Conservation (phyloP, 2,888 invertebrate genomes). For the Rotaria magnacalcarata region DNA sequence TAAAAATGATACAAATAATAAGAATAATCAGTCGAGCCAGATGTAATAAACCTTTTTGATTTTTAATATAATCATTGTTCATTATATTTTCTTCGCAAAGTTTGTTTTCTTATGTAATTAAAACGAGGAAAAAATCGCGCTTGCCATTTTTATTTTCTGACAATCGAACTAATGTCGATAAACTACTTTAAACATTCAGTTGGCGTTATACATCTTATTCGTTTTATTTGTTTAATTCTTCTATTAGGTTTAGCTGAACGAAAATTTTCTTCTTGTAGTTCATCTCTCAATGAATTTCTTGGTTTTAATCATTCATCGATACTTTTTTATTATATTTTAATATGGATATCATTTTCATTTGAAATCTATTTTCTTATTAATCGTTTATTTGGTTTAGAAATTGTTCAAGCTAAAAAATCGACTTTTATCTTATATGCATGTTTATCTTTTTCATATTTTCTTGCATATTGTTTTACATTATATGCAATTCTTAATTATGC, state of each 20-base stretch:
- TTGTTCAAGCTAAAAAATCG: background rate
- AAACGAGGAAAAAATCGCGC: background rate
- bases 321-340: slow-evolving; percentile 9
- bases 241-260: background rate
- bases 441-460: background rate
- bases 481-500: background rate
- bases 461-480: background rate
- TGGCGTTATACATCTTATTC: background rate
- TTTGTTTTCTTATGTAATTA: background rate
- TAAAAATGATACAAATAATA: background rate
- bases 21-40: background rate
- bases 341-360: slow-evolving; percentile 18
- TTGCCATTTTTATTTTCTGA: background rate
- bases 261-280: background rate
- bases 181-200: background rate
- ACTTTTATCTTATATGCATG: background rate
- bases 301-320: slow-evolving; percentile 3
- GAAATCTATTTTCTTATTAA: slow-evolving; percentile 6
- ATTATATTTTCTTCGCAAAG: background rate
- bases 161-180: background rate
- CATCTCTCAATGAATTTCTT: background rate
- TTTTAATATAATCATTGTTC: background rate
- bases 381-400: background rate
- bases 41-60: background rate
- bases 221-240: background rate